Base-by-base conservation (phyloP, 2,113 vertebrate species). In the Aramus guarauna region DNA sequence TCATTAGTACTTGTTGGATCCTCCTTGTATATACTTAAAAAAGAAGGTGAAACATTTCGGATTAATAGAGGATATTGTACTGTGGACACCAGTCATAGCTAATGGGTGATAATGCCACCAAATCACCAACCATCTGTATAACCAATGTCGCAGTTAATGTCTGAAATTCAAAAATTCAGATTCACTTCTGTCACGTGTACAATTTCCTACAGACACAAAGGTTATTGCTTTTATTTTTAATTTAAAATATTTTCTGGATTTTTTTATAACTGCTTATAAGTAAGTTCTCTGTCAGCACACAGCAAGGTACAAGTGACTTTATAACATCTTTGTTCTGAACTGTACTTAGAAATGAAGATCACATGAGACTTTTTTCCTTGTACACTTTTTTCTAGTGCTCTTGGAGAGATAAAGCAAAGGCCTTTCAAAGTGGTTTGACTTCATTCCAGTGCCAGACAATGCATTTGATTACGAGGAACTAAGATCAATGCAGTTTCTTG, bases 381-480 rank as follows among this genome's bases (percentile, higher is more conserved):
- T 67, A 3, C 30, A 34, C 30, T 37, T 90, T 69, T 80, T 92
- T 9, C n/a, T 75, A 9, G 1, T 59, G 69, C 67, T 86, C 63
- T 95, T 90, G 78, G 59, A 94, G 15, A 43, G 30, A 56, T 93
- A 56, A 77, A 92, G 88, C n/a, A 78, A 86, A 79, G 53, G 37
- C 27, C 59, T 89, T 82, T 88, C 68, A 83, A 62, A 86, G 63
- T 14, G 9, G 48, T 77, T 72, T 96, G 83, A 23, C 23, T 94
- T 92, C 59, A 67, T 88, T 94, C 90, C 64, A 85, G 45, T 14
- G 4, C n/a, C 81, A 89, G 74, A 96, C 78, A 96, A 86, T 73
- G 75, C 26, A 67, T 94, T 92, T 96, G 72, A 96, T 91, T 96
- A 77, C 78, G 80, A 93, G 64, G 53, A 69, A 24, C 21, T 14